These are phyloP conservation scores for Drymonia ruficornis DNA, from an alignment of 2,888 invertebrate species.

Conservation along the genomic window DNA sequence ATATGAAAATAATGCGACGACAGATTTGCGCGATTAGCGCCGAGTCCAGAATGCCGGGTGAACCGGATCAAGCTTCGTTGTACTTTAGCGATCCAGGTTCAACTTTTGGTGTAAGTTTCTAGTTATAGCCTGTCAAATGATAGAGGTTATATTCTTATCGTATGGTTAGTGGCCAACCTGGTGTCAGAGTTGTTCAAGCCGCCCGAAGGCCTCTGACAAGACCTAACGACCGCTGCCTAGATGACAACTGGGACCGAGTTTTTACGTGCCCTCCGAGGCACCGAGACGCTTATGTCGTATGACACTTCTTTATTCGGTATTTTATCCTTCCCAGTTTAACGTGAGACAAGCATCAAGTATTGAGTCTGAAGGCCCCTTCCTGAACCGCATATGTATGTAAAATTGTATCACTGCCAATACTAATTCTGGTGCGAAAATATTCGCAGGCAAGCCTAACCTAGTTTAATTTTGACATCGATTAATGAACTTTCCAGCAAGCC, in stretches of 20 bases:
- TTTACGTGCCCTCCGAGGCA: too few species aligned
- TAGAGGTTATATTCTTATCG: not conserved
- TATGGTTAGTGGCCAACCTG: too few species aligned
- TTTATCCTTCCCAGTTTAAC: constrained; percentile 16
- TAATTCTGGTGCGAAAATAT: too few species aligned
- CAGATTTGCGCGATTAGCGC: constrained; percentile 55
- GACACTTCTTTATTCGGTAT: constrained; percentile 3
- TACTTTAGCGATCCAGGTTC: constrained; percentile 16
- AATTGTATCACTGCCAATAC: not conserved
- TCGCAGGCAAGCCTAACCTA: too few species aligned
- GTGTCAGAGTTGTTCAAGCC: too few species aligned
- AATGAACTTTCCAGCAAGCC: constrained; percentile 21
- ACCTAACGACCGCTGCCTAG: too few species aligned
- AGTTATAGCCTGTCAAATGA: not conserved
- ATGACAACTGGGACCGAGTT: too few species aligned
- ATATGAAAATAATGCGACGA: constrained; percentile 48
- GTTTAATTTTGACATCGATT: not conserved
- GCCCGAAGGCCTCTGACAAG: too few species aligned
- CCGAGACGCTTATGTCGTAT: too few species aligned
- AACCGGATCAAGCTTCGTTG: constrained; percentile 19
- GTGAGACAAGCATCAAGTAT: constrained; percentile 22
- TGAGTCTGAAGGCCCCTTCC: constrained; percentile 30
- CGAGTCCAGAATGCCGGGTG: constrained; percentile 47
- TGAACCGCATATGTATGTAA: constrained; percentile 16
- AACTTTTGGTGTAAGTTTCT: constrained; percentile 26